phyloP scores from a whole-genome alignment of 2,113 vertebrate species.

The Rhea americana region DNA sequence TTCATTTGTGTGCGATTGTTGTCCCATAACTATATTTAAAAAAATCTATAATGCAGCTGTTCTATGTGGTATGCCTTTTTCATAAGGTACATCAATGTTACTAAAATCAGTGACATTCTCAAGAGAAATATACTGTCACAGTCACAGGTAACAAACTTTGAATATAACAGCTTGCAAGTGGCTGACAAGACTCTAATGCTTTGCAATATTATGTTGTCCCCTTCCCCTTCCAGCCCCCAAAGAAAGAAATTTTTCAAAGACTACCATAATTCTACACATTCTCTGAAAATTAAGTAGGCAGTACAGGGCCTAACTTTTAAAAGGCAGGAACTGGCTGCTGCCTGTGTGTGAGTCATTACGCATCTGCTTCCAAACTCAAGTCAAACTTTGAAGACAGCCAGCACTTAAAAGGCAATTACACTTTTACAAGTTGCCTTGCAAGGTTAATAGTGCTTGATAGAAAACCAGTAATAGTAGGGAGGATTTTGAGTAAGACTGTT shows the following conservation, averaged over 20 bases:
- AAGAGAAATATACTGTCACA: background rate
- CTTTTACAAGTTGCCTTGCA: background rate
- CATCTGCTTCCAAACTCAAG: background rate
- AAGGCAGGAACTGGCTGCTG: background rate
- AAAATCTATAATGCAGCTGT: background rate
- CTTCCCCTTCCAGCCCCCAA: background rate
- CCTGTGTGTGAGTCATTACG: background rate
- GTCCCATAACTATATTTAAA: background rate
- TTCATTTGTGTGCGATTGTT: accelerated
- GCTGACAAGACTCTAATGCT: background rate
- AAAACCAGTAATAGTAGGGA: background rate
- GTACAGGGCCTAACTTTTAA: background rate
- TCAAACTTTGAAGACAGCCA: background rate
- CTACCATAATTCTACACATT: background rate
- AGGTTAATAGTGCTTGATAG: background rate
- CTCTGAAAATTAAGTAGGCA: background rate
- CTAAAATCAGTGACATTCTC: background rate
- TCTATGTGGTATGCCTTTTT: background rate
- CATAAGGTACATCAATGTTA: background rate
- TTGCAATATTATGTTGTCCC: accelerated
- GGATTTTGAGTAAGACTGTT: background rate
- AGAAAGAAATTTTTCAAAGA: background rate
- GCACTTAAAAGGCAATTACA: background rate
- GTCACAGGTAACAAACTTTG: background rate
- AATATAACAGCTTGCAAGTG: accelerated